These are phyloP conservation scores for Marcusenius ussheri DNA, from an alignment of 2,113 vertebrate genomes.

Conservation along the genomic window DNA sequence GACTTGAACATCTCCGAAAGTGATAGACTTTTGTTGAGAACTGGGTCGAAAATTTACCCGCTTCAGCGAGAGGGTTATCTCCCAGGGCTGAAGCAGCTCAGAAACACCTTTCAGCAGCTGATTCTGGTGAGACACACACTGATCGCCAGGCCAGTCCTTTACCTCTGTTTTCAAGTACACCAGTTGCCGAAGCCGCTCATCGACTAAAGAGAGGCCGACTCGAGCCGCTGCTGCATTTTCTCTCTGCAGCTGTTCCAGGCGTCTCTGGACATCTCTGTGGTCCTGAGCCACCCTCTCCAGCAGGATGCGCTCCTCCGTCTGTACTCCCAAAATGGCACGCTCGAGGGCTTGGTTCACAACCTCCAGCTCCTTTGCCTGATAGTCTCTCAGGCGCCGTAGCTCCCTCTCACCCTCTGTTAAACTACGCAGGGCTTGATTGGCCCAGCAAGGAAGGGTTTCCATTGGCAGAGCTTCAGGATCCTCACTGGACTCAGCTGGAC, in stretches of 20 bases:
- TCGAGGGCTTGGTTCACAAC: constrained; percentile 49
- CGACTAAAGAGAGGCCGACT: constrained; percentile 51
- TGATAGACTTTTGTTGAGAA: constrained; percentile 47
- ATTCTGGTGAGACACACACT: constrained; percentile 31
- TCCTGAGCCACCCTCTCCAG: constrained; percentile 63
- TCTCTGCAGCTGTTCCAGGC: constrained; percentile 55
- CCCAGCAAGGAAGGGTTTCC: constrained; percentile 50
- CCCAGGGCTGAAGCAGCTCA: constrained; percentile 56
- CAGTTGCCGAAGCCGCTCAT: constrained; percentile 49
- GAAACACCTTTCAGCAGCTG: constrained; percentile 43
- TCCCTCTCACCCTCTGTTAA: constrained; percentile 50
- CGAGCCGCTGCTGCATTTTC: constrained; percentile 54
- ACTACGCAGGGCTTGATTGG: constrained; percentile 43
- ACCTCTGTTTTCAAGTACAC: constrained; percentile 44
- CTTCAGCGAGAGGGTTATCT: constrained; percentile 57
- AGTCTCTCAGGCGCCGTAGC: constrained; percentile 45
- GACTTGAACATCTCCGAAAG: constrained; percentile 57
- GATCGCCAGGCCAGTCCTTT: constrained; percentile 26
- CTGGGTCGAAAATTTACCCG: constrained; percentile 62
- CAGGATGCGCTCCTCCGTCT: constrained; percentile 55
- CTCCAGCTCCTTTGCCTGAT: constrained; percentile 45
- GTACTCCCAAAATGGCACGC: constrained; percentile 53
- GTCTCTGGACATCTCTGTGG: constrained; percentile 51
- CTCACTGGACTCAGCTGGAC: constrained; percentile 29
- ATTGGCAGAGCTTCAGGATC: constrained; percentile 8